Percentiles rank a stretch among this genome's conserved stretches.
These are phyloP conservation scores for Oostethus manadensis DNA, from an alignment of 2,113 vertebrate species.

Conservation along the genomic window DNA sequence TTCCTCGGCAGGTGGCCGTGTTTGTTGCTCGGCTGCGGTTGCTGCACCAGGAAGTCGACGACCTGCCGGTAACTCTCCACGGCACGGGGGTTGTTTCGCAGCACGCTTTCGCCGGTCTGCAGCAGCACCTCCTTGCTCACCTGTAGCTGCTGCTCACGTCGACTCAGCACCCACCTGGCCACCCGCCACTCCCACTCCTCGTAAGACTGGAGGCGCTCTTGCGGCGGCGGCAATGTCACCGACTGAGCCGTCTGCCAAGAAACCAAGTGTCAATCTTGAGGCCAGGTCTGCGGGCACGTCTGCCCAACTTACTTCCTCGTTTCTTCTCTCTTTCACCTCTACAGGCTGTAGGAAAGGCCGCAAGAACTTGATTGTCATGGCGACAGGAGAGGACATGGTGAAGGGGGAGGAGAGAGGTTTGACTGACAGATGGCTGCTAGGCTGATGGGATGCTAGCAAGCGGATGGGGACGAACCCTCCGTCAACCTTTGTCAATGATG, in stretches of 20 bases:
- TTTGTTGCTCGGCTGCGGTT: background rate
- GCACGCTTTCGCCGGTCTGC: conserved; percentile 1
- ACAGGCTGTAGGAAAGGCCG: background rate
- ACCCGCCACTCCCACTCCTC: conserved; percentile 41
- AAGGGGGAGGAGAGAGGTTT: conserved; percentile 28
- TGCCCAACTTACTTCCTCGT: background rate
- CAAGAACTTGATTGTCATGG: conserved; percentile 50
- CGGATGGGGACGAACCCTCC: conserved; percentile 48
- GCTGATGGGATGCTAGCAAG: conserved; percentile 11
- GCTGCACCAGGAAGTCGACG: conserved; percentile 44
- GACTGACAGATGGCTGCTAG: conserved; percentile 39
- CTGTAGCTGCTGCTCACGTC: conserved; percentile 46
- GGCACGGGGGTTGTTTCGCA: conserved; percentile 6
- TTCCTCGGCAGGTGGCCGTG: conserved; percentile 1
- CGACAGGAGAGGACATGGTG: conserved; percentile 15
- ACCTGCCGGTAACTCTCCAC: conserved; percentile 25
- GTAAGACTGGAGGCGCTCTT: background rate
- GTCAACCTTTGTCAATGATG: background rate
- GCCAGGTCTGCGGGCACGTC: no score
- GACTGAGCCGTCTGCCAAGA: rapidly evolving
- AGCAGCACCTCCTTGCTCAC: conserved; percentile 31
- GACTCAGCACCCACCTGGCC: conserved; percentile 35
- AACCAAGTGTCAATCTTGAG: background rate
- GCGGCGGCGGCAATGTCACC: background rate
- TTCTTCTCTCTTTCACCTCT: conserved; percentile 4